These are phyloP conservation scores for Drosophila dunni DNA, from an alignment of 1,140 invertebrate genomes.

Conservation along the genomic window DNA sequence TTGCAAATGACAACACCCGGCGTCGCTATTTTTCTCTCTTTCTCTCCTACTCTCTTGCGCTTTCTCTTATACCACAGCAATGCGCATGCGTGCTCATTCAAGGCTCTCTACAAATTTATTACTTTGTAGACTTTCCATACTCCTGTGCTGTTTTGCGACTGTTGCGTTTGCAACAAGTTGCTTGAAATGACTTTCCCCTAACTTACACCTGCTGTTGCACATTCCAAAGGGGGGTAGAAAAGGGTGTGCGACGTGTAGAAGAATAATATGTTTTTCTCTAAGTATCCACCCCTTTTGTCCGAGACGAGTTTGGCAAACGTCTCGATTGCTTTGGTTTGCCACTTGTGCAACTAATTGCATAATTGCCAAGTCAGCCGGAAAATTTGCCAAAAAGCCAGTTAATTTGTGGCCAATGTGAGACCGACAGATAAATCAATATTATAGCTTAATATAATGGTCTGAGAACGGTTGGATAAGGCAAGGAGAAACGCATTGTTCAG, in stretches of 20 bases:
- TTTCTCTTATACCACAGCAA: neutral
- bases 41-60: neutral
- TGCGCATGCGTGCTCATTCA: constrained; percentile 51
- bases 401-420: constrained; percentile 50
- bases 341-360: constrained; percentile 70
- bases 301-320: neutral
- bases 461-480: no score
- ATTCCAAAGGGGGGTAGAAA: neutral
- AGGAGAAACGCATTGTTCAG: neutral
- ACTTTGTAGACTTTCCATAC: neutral
- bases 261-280: constrained; percentile 9
- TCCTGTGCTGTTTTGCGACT: constrained; percentile 18
- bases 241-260: neutral
- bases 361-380: constrained; percentile 72
- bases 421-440: constrained; percentile 40
- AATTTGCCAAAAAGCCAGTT: constrained; percentile 67
- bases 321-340: constrained; percentile 24
- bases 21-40: constrained; percentile 7
- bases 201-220: constrained; percentile 18
- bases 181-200: constrained; percentile 13
- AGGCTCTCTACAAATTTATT: constrained; percentile 49
- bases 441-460: neutral
- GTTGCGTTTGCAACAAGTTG: constrained; percentile 73
- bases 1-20: constrained; percentile 63
- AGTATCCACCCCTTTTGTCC: constrained; percentile 25